These are phyloP conservation scores for Halictus ligatus DNA, from an alignment of 2,888 invertebrate species.

Conservation along the genomic window DNA sequence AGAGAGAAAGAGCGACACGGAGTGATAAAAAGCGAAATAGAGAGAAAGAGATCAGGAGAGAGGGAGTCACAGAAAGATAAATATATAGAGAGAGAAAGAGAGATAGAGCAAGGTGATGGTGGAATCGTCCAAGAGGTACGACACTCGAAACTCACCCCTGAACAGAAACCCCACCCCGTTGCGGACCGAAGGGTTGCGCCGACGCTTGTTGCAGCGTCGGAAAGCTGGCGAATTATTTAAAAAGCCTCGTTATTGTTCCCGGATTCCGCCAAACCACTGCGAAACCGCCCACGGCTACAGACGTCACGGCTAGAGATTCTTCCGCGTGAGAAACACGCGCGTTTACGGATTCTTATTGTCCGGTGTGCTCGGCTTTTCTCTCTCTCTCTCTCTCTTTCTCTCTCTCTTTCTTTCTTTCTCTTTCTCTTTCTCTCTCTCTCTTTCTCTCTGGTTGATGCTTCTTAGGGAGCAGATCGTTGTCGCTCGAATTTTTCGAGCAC, in stretches of 20 bases:
- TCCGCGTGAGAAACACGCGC: conserved; percentile 6
- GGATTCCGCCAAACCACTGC: conserved; percentile 44
- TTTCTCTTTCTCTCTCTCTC: background rate
- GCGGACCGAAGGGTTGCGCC: conserved; percentile 48
- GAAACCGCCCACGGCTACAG: conserved; percentile 23
- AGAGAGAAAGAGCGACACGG: too few relatives aligned
- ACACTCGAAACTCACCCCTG: conserved; percentile 45
- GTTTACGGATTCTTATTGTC: conserved; percentile 11
- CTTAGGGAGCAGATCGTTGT: background rate
- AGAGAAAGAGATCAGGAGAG: too few relatives aligned
- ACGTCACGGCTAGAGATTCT: background rate
- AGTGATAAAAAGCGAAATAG: too few relatives aligned
- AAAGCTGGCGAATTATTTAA: conserved; percentile 74
- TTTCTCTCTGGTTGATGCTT: background rate
- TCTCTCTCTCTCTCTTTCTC: too few relatives aligned
- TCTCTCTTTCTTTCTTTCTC: background rate
- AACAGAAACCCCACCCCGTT: conserved; percentile 36
- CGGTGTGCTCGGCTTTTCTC: background rate
- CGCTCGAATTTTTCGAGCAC: background rate
- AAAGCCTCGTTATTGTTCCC: conserved; percentile 69
- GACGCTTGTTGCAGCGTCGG: conserved; percentile 62
- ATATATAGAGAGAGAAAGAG: background rate
- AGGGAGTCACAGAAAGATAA: too few relatives aligned
- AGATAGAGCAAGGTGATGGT: background rate
- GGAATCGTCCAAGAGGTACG: conserved; percentile 18